Evolutionary conservation across 92 coral and sea anemone species (phyloP), one percentile per base, ranked within the genome.

Genomic region (Porites cylindrica): DNA sequence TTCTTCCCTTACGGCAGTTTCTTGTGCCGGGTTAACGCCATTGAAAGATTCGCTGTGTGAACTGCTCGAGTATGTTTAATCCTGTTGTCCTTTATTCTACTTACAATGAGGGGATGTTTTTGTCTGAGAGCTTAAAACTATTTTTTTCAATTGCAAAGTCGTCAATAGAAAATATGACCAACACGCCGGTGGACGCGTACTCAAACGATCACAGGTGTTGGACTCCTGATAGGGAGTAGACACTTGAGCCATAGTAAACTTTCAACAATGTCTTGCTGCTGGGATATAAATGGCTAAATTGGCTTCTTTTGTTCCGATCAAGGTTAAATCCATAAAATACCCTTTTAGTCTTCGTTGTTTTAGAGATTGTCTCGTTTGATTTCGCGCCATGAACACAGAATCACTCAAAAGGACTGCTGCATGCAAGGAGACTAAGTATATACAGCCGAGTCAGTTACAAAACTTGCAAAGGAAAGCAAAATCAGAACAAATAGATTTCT

Each of bases 41-140:
- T 20, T 47, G 50, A 79, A 63, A 64, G 72, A 47, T 17, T 47
- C 60, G 19, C 70, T 59, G 67, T 77, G 47, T 23, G 69, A 66
- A 60, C 61, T 73, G 72, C 59, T n/a, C 4, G 6, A 24, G 56
- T 54, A 13, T 76, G 51, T 14, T 58, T 58, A 7, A 23, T 54
- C 32, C 32, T 43, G 23, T 76, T 58, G 26, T 23, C 16, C 6
- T 56, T 76, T 56, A 4, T 24, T 20, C 61, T 10, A 11, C 10
- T 10, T 56, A 56, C 16, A 56, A 56, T 56, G 4, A 8, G 11
- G 61, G 11, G 11, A 10, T 10, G 11, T 56, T 56, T 56, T 56
- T 56, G 61, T 56, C 61, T 56, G 61, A 56, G 16, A 56, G 61
- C 61, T 54, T 54, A 54, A 29, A 29, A 2, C 14, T 54, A 54